Base-by-base conservation (phyloP, 2,113 vertebrate species). In the Oreotrochilus melanogaster region DNA sequence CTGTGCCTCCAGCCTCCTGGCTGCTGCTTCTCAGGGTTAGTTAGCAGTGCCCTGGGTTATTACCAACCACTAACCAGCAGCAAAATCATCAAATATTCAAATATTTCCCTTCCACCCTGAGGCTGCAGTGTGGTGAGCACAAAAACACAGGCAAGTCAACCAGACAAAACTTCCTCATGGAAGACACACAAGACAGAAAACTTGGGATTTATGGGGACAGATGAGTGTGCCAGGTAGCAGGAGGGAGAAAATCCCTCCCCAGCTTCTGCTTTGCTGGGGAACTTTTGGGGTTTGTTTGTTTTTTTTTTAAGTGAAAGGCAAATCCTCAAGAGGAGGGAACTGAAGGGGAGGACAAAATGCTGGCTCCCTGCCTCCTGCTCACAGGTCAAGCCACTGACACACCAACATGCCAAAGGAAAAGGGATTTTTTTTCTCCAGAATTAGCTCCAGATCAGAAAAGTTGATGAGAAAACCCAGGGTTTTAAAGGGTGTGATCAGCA, bases 301-400 rank as follows among this genome's bases (percentile, higher is more conserved):
- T 12, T 39, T 48, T 21, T 42, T 39, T 11, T 6, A 30, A 13
- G 37, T 11, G 66, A 39, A 6, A 57, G 73, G 42, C 35, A 33
- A 75, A 22, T 2, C 39, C 58, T 35, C 2, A n/a, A 10, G 10
- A 15, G 71, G 23, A 25, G 8, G 8, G 7, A 66, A n/a, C 24
- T 15, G 58, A 31, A 17, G 4, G 3, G 33, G n/a, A 21, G 10
- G 31, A 31, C 45, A 17, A 11, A 18, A 23, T 11, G 11, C 14
- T 1, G 2, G 21, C 69, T 58, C 30, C 0, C 61, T 4, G 57
- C 1, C 76, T 25, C 47, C 1, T 19, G 45, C 2, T 7, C 58
- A 4, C 3, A 1, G 21, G 10, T 14, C 67, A 28, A 28, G 72
- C 56, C 72, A 7, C 58, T 1, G 13, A 35, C 66, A 47, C 66